Evolutionary conservation across 2,888 invertebrate species (phyloP).

Genomic region (Gymnosoma rotundatum): DNA sequence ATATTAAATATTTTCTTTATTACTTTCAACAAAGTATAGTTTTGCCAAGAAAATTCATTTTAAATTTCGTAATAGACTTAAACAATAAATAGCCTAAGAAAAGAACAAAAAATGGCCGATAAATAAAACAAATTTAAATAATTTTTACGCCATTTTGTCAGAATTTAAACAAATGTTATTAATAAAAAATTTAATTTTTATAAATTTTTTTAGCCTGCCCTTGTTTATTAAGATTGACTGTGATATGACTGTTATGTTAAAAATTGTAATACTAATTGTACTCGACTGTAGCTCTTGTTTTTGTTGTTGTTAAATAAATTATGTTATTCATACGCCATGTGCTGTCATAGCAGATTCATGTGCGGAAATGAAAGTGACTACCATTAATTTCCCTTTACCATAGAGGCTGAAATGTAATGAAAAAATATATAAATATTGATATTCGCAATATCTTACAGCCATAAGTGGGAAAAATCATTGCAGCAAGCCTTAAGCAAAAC

Average conservation of each 20-base stretch:
- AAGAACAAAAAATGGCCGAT: too few species aligned
- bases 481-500: constrained; percentile 1
- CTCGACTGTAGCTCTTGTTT: constrained; percentile 18
- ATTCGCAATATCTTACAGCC: neutral
- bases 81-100: too few species aligned
- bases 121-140: too few species aligned
- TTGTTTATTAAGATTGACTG: constrained; percentile 28
- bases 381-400: constrained; percentile 22
- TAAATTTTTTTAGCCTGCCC: constrained; percentile 1
- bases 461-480: constrained; percentile 42
- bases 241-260: constrained; percentile 28
- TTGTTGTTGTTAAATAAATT: constrained; percentile 67
- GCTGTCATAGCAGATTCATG: constrained; percentile 70
- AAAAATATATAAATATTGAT: constrained; percentile 19
- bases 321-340: constrained; percentile 71
- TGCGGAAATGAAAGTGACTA: constrained; percentile 61
- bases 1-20: too few species aligned
- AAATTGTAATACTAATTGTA: constrained; percentile 6
- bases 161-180: neutral
- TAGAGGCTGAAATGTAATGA: neutral
- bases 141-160: too few species aligned
- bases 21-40: too few species aligned
- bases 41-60: too few species aligned
- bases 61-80: too few species aligned
- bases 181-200: neutral